phyloP scores from a whole-genome alignment of 2,113 vertebrate genomes.

The Oophaga pumilio region DNA sequence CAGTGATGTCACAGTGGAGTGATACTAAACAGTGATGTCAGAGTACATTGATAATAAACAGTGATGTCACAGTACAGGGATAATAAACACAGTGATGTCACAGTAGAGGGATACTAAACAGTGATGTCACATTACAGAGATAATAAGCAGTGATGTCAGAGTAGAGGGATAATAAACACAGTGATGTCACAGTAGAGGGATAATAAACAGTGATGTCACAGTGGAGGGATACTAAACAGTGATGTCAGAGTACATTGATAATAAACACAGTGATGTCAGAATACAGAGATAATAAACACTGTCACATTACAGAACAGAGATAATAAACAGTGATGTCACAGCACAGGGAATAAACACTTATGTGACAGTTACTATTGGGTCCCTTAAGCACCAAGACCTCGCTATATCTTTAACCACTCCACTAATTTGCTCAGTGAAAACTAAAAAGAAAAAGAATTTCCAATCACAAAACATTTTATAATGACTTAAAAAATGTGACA shows the following conservation, averaged over 20 bases:
- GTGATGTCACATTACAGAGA: not conserved
- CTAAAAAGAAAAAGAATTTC: not conserved
- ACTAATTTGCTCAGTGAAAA: too few species aligned
- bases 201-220: not conserved
- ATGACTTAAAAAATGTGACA: not conserved
- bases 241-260: not conserved
- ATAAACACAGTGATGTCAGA: not conserved
- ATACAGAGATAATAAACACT: too few species aligned
- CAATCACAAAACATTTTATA: not conserved
- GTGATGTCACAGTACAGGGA: not conserved
- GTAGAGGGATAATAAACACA: not conserved
- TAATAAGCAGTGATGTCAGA: not conserved
- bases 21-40: too few species aligned
- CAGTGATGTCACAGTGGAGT: too few species aligned
- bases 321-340: too few species aligned
- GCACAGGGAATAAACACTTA: too few species aligned
- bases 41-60: not conserved
- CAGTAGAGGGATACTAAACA: too few species aligned
- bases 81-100: not conserved
- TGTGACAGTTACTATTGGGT: too few species aligned
- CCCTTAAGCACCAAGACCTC: too few species aligned
- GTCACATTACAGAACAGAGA: not conserved
- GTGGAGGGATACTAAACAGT: too few species aligned
- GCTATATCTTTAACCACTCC: too few species aligned
- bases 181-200: not conserved